Conservation (phyloP, 2,888 invertebrate genomes). For the Microctonus hyperodae region DNA sequence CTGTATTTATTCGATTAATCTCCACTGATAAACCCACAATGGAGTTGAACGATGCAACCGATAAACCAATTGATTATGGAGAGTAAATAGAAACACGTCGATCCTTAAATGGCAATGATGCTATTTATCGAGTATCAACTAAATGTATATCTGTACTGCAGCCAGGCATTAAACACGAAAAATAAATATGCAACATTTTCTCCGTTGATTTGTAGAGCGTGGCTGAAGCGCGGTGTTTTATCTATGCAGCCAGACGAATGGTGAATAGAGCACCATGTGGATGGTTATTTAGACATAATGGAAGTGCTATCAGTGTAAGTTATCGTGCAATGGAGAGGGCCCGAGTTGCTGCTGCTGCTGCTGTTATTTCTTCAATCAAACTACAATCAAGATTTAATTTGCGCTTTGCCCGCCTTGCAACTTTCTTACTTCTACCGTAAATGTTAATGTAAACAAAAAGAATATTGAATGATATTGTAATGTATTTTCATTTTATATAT, state of each 20-base stretch:
- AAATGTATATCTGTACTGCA: background rate
- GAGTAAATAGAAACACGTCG: background rate
- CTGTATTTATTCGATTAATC: background rate
- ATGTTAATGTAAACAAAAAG: background rate
- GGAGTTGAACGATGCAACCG: background rate
- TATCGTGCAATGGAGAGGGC: slow-evolving; percentile 36
- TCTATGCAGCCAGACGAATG: slow-evolving; percentile 43
- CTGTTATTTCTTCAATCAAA: background rate
- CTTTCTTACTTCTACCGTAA: background rate
- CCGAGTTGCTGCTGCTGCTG: background rate
- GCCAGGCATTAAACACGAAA: background rate
- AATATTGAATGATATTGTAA: background rate
- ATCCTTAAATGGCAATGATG: background rate
- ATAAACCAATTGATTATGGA: background rate
- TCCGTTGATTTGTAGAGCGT: slow-evolving; percentile 60
- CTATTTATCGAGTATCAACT: background rate
- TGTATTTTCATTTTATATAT: too few relatives aligned
- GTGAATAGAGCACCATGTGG: slow-evolving; percentile 25
- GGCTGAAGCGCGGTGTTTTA: slow-evolving; percentile 52
- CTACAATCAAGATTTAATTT: slow-evolving; percentile 7
- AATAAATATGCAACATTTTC: slow-evolving; percentile 44
- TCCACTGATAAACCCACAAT: background rate
- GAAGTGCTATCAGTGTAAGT: slow-evolving; percentile 43
- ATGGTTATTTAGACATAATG: slow-evolving; percentile 48
- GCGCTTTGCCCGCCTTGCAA: background rate